Evolutionary conservation across 2,797 vertebrate species (phyloP), one percentile per base, ranked within the genome.

Genomic region (Artibeus jamaicensis): DNA sequence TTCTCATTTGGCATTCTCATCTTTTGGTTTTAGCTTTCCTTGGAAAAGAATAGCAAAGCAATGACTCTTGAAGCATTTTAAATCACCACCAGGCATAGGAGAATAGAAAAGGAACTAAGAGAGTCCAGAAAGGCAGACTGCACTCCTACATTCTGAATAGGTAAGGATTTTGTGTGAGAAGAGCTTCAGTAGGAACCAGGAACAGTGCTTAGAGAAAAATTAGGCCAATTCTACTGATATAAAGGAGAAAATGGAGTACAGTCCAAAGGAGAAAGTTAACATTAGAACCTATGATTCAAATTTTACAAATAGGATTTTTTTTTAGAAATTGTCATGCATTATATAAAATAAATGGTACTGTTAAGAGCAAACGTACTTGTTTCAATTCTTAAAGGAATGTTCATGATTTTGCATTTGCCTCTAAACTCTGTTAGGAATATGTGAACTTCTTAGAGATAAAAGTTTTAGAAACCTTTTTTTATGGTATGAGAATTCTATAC

Each of bases 401-500:
- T 97, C 10, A 12, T 96, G 83, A n/a, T 96, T 86, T 96, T 97
- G 88, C 77, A 85, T 97, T 98, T 96, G 81, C 89, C 81, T 96
- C 86, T 97, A 83, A 96, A 68, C 83, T 96, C 91, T 89, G 81
- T 87, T 95, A 96, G 85, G 95, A 97, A 86, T 97, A 97, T 94
- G 84, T 95, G 48, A 98, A 74, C 93, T 97, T 81, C 76, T 97
- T 96, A 97, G 90, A 90, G 92, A 86, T 93, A 95, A 96, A 90
- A 16, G 9, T 85, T 71, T 16, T 9, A 24, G 44, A 55, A 62
- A 84, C 12, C 10, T 14, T 65, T 84, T 77, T 96, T 89, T 62
- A 92, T 57, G 89, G 46, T 94, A 89, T 95, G 24, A 98, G 93
- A 97, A 97, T 97, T 98, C 91, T 97, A 98, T 97, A 96, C 96